Conservation (phyloP, 2,888 invertebrate species). For the Macroteleia sp. region DNA sequence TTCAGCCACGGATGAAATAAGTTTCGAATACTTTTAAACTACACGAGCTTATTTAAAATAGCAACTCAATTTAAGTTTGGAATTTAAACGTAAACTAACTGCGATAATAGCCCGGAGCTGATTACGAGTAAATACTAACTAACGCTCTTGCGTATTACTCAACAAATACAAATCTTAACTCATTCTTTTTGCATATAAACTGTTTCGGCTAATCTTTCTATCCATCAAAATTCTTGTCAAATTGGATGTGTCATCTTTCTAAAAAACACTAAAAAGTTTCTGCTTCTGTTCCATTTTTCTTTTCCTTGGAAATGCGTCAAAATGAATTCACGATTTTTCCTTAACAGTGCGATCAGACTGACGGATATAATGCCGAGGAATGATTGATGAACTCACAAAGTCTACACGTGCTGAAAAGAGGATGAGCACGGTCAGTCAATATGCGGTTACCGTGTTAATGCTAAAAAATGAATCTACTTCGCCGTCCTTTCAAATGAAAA, state of each 20-base stretch:
- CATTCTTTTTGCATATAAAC: no score
- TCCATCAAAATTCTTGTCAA: no score
- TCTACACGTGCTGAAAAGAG: slow-evolving; percentile 5
- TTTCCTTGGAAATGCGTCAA: neutral
- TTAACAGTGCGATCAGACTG: slow-evolving; percentile 26
- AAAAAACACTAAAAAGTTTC: no score
- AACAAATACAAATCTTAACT: no score
- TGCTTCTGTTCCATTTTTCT: no score
- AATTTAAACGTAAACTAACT: slow-evolving; percentile 44
- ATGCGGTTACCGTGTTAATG: slow-evolving; percentile 20
- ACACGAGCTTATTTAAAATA: slow-evolving; percentile 52
- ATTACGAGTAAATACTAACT: slow-evolving; percentile 32
- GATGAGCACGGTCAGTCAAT: slow-evolving; percentile 26
- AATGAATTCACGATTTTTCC: slow-evolving; percentile 4
- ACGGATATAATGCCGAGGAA: slow-evolving; percentile 14
- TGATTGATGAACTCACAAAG: slow-evolving; percentile 32
- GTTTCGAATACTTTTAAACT: slow-evolving; percentile 51
- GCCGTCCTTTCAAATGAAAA: neutral
- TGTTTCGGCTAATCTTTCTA: no score
- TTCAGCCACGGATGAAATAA: slow-evolving; percentile 43
- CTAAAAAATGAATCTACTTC: slow-evolving; percentile 31
- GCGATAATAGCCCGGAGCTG: slow-evolving; percentile 35
- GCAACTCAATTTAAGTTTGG: slow-evolving; percentile 58
- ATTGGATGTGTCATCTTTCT: no score
- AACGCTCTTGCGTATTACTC: no score